These are phyloP conservation scores for Suricata suricatta DNA, from an alignment of 2,113 vertebrate species.

Conservation along the genomic window DNA sequence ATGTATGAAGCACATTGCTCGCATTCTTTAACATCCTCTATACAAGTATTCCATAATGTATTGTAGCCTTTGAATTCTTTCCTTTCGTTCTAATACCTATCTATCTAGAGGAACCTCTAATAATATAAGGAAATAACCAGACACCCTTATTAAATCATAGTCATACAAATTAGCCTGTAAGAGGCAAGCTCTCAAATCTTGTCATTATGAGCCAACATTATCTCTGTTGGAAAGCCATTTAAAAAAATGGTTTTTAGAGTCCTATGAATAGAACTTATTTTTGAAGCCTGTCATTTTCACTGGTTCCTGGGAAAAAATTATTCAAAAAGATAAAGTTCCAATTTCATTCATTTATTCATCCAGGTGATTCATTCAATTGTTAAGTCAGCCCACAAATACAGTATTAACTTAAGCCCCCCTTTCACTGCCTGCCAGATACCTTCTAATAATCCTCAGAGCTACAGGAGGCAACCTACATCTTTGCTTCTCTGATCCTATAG, in stretches of 20 bases:
- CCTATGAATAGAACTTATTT: slow-evolving; percentile 25
- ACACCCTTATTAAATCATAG: not conserved
- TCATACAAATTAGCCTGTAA: slow-evolving; percentile 35
- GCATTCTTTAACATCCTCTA: not conserved
- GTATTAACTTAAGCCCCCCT: not conserved
- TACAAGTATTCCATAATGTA: not conserved
- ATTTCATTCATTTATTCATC: not conserved
- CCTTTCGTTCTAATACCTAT: not conserved
- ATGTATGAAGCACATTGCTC: not conserved
- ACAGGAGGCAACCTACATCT: not conserved
- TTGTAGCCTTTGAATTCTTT: slow-evolving; percentile 18
- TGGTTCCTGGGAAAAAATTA: not conserved
- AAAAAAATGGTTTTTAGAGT: slow-evolving; percentile 9
- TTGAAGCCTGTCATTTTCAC: slow-evolving; percentile 13
- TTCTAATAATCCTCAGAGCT: not conserved
- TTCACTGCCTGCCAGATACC: not conserved
- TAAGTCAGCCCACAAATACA: not conserved
- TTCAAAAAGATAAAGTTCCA: not conserved
- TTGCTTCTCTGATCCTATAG: not conserved
- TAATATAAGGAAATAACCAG: not conserved
- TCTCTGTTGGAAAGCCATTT: slow-evolving; percentile 12
- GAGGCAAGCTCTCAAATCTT: slow-evolving; percentile 19
- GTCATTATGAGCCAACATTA: not conserved
- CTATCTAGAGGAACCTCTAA: not conserved
- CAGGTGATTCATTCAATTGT: not conserved